Conservation (phyloP, 2,113 vertebrate genomes). For the Crocuta crocuta region DNA sequence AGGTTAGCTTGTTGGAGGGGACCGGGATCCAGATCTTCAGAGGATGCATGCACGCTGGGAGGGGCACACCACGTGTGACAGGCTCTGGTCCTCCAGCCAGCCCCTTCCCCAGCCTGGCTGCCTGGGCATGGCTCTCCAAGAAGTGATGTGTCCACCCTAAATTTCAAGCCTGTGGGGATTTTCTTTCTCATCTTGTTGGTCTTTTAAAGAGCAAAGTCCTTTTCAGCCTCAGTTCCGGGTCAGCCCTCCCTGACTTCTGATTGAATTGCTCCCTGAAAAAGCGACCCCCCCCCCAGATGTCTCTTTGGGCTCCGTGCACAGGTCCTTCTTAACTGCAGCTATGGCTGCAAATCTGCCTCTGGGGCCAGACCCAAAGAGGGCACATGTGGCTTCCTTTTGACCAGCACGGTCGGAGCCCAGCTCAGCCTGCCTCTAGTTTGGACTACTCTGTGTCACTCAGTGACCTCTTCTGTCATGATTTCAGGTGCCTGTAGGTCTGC, state of each 20-base stretch:
- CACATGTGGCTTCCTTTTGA: background rate
- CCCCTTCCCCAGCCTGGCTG: background rate
- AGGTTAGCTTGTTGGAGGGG: background rate
- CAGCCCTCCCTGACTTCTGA: background rate
- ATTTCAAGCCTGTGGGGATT: background rate
- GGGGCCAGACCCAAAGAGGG: background rate
- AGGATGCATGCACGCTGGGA: background rate
- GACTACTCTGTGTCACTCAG: background rate
- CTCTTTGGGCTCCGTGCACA: background rate
- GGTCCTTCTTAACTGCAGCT: background rate
- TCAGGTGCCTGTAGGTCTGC: background rate
- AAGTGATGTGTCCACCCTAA: background rate
- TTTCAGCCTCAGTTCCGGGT: background rate
- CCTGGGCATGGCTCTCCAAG: background rate
- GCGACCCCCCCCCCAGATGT: background rate
- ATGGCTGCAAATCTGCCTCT: background rate
- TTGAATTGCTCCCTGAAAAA: background rate
- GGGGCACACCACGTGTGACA: background rate
- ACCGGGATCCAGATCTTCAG: background rate
- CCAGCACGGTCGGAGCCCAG: background rate
- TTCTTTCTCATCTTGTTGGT: background rate
- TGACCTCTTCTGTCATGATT: background rate
- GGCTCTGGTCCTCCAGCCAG: background rate
- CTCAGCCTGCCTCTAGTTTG: background rate
- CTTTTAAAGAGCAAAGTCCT: background rate